Evolutionary conservation across 2,113 vertebrate species (phyloP).

Genomic region (Myxocyprinus asiaticus): DNA sequence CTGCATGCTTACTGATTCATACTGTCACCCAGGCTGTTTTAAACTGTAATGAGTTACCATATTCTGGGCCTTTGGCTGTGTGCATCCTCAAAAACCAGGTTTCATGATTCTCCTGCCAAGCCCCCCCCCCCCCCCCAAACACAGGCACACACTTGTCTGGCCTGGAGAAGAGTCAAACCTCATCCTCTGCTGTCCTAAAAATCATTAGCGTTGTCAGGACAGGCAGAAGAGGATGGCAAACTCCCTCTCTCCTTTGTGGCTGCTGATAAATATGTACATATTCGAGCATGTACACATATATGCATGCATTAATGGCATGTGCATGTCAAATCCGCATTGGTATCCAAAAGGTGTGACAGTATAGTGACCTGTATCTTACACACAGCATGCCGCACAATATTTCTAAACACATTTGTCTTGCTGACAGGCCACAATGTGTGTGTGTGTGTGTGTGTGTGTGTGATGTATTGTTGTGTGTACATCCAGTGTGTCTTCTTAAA

Average conservation of each 20-base stretch:
- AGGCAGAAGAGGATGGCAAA: conserved; percentile 4
- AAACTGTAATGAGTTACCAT: conserved; percentile 69
- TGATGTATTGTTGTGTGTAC: not conserved
- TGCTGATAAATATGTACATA: conserved; percentile 19
- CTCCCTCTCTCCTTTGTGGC: conserved; percentile 2
- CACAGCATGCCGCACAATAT: conserved; percentile 2
- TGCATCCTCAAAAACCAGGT: conserved; percentile 55
- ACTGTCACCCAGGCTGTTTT: conserved; percentile 67
- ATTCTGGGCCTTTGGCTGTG: conserved; percentile 33
- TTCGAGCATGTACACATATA: not conserved
- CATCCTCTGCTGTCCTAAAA: conserved; percentile 61
- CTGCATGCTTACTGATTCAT: conserved; percentile 69
- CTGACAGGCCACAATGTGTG: conserved; percentile 7
- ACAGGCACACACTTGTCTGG: not conserved
- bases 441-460: conserved; percentile 12
- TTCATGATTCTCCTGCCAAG: conserved; percentile 46
- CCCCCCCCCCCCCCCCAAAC: not conserved
- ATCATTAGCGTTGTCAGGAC: conserved; percentile 68
- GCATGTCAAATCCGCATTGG: not conserved
- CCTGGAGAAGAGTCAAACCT: conserved; percentile 53
- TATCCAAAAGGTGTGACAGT: conserved; percentile 14
- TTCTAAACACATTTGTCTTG: not conserved
- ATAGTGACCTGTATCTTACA: conserved; percentile 5
- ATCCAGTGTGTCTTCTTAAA: conserved; percentile 4
- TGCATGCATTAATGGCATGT: not conserved